phyloP scores from a whole-genome alignment of 2,888 invertebrate genomes.

The Caenorhabditis sp. region DNA sequence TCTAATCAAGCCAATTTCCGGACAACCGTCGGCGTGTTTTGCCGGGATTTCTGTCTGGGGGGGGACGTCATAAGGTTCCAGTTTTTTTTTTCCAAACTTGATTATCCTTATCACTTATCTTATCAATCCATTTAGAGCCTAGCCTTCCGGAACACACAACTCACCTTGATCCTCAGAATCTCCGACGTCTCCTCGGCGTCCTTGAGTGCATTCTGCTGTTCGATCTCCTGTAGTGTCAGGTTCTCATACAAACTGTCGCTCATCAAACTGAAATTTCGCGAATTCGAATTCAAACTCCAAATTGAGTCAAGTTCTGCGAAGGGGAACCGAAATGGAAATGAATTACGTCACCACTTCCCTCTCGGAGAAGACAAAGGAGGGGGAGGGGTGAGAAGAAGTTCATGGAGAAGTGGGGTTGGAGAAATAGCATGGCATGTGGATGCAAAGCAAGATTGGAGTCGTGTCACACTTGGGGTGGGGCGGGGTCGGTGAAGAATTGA shows the following conservation, averaged over 20 bases:
- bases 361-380: background rate
- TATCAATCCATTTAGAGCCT: too few relatives aligned
- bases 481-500: background rate
- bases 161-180: slow-evolving; percentile 55
- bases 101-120: too few relatives aligned
- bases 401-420: background rate
- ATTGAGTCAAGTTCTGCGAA: slow-evolving; percentile 3
- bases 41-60: background rate
- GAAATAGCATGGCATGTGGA: too few relatives aligned
- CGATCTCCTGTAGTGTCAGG: slow-evolving; percentile 30
- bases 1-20: slow-evolving; percentile 56
- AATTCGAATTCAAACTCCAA: too few relatives aligned
- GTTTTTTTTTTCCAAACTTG: too few relatives aligned
- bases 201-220: slow-evolving; percentile 39
- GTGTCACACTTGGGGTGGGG: background rate
- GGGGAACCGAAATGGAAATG: too few relatives aligned
- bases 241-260: slow-evolving; percentile 44
- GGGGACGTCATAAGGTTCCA: too few relatives aligned
- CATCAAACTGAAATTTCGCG: slow-evolving; percentile 35
- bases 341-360: background rate
- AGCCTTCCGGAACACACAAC: too few relatives aligned
- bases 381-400: background rate
- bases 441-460: background rate
- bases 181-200: slow-evolving; percentile 45
- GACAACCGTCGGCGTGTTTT: background rate